Conservation (phyloP, 2,888 invertebrate genomes). For the Junonia oenone region DNA sequence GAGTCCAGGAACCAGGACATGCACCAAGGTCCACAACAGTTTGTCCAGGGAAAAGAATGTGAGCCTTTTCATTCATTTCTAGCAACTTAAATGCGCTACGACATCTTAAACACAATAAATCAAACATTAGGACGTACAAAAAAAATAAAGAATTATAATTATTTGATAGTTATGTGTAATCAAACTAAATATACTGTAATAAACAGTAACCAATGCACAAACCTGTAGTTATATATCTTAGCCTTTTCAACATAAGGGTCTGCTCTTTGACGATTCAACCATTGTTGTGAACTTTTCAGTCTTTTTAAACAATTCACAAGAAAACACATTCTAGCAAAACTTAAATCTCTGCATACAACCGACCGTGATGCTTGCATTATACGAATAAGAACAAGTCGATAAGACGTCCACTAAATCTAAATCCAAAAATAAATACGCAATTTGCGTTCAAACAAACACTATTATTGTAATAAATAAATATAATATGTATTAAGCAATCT, state of each 20-base stretch:
- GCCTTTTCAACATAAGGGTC: conserved; percentile 96
- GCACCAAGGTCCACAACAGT: conserved; percentile 95
- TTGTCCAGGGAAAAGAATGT: conserved; percentile 87
- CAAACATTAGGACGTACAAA: no score
- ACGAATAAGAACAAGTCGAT: conserved; percentile 4
- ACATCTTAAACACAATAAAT: conserved; percentile 79
- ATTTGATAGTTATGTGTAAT: not conserved
- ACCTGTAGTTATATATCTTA: conserved; percentile 86
- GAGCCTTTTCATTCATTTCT: conserved; percentile 91
- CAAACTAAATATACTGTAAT: conserved; percentile 1
- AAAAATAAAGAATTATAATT: no score
- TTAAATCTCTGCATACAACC: conserved; percentile 38
- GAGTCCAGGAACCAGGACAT: conserved; percentile 97
- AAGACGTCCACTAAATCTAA: not conserved
- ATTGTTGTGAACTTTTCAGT: conserved; percentile 89
- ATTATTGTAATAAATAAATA: not conserved
- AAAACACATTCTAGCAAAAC: conserved; percentile 59
- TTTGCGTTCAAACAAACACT: not conserved
- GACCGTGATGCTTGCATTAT: conserved; percentile 44
- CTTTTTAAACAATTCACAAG: conserved; percentile 66
- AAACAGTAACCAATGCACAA: no score
- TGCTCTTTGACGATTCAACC: conserved; percentile 89
- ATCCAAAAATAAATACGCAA: not conserved
- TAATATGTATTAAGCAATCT: not conserved
- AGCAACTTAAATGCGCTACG: conserved; percentile 97